A percentile compares a stretch with the other conserved stretches of the same genome.
Evolutionary conservation across 2,888 invertebrate species (phyloP).

Genomic region (Thecocarcelia acutangulata): DNA sequence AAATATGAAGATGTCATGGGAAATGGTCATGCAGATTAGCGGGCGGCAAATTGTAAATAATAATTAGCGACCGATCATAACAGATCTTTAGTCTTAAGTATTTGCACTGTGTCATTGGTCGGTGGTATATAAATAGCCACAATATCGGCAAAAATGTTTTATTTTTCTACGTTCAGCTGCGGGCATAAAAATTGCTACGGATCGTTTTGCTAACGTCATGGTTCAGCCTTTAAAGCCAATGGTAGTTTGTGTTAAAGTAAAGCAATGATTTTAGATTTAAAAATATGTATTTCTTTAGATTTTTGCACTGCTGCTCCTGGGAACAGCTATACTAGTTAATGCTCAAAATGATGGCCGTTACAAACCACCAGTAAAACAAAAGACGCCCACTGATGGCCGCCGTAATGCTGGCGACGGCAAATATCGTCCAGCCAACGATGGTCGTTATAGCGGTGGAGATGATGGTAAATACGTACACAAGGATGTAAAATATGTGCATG

Average conservation of each 20-base stretch:
- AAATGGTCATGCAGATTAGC: slow-evolving; percentile 6
- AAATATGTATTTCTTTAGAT: slow-evolving; percentile 34
- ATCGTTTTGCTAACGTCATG: slow-evolving; percentile 41
- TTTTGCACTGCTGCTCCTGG: slow-evolving; percentile 62
- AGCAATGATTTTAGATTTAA: not conserved
- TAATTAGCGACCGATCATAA: slow-evolving; percentile 27
- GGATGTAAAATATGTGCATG: slow-evolving; percentile 76
- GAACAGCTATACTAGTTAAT: slow-evolving; percentile 65
- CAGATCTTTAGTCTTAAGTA: slow-evolving; percentile 22
- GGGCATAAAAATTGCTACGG: slow-evolving; percentile 15
- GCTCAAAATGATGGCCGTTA: slow-evolving; percentile 82
- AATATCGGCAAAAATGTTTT: slow-evolving; percentile 43
- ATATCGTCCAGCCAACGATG: slow-evolving; percentile 80
- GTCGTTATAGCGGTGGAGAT: slow-evolving; percentile 76
- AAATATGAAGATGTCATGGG: slow-evolving; percentile 27
- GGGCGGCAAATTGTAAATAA: slow-evolving; percentile 20
- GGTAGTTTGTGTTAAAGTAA: slow-evolving; percentile 34
- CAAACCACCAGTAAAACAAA: slow-evolving; percentile 75
- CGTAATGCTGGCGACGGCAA: slow-evolving; percentile 76
- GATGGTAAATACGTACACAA: slow-evolving; percentile 83
- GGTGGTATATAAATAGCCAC: slow-evolving; percentile 57
- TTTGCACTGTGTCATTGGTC: not conserved
- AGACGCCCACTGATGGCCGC: slow-evolving; percentile 73
- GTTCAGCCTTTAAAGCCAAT: slow-evolving; percentile 13
- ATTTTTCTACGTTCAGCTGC: slow-evolving; percentile 35